Evolutionary conservation across 2,797 vertebrate genomes (phyloP).

Genomic region (Carduelis carduelis): DNA sequence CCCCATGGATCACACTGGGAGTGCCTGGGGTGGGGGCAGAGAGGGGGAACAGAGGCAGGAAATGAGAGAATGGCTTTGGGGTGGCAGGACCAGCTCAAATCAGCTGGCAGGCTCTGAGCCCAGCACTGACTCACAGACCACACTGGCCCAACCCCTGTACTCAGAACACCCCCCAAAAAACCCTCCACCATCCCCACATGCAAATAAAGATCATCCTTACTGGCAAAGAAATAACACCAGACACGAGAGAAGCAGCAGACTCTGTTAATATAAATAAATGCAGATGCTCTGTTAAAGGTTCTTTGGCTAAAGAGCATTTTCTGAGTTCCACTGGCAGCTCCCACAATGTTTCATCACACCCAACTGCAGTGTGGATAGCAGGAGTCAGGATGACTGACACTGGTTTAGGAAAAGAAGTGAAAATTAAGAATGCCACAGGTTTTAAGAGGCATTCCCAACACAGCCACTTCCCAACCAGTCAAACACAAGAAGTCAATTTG

Average conservation of each 20-base stretch:
- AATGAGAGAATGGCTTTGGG: not conserved
- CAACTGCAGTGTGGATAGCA: not conserved
- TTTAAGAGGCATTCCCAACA: not conserved
- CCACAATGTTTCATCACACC: not conserved
- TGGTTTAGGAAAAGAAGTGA: not conserved
- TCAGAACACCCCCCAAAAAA: not conserved
- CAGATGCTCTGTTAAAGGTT: fast-evolving
- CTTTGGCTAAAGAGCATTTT: not conserved
- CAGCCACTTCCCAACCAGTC: not conserved
- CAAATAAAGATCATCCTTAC: not conserved
- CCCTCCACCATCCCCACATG: too few relatives aligned
- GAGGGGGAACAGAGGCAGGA: not conserved
- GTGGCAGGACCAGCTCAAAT: not conserved
- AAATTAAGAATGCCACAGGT: not conserved
- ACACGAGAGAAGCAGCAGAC: not conserved
- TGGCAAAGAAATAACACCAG: not conserved
- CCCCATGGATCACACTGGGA: not conserved
- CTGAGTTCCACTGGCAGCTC: not conserved
- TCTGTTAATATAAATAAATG: not conserved
- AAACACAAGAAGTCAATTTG: not conserved
- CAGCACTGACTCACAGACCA: not conserved
- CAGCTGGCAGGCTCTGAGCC: fast-evolving
- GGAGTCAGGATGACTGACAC: not conserved
- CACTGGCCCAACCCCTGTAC: too few relatives aligned
- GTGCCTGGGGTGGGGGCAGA: not conserved